Conservation (phyloP, 2,113 vertebrate genomes). For the Mungos mungo region DNA sequence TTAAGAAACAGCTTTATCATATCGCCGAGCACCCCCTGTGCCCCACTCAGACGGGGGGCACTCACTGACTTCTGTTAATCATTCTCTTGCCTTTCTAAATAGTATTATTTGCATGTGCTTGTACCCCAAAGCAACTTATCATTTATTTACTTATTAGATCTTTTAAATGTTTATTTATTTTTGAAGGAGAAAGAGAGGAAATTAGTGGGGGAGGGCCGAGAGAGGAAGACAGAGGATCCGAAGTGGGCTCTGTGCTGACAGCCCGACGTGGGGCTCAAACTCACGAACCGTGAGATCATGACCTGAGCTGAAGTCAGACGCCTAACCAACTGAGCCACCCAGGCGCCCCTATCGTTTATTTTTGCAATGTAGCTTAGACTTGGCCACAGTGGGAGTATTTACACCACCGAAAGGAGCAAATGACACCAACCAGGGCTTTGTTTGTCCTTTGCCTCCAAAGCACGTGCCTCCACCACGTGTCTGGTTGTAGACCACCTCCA, state of each 20-base stretch:
- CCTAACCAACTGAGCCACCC: no score
- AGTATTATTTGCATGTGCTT: background rate
- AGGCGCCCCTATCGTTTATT: background rate
- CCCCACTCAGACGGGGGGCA: rapidly evolving
- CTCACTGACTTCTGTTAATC: background rate
- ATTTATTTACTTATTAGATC: background rate
- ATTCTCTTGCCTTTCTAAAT: background rate
- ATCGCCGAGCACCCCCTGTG: no score
- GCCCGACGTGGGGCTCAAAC: no score
- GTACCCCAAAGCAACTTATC: background rate
- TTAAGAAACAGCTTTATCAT: background rate
- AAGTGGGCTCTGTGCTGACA: no score
- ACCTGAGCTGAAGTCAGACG: no score
- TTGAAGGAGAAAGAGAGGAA: no score
- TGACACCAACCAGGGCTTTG: background rate
- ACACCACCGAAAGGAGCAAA: background rate
- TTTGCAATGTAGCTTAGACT: background rate
- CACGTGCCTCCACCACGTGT: background rate
- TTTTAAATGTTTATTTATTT: no score
- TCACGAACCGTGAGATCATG: no score
- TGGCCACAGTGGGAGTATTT: background rate
- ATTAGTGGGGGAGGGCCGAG: no score
- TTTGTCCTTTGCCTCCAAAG: background rate
- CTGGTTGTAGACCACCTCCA: background rate
- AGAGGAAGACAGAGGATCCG: no score